These are phyloP conservation scores for Seriola quinqueradiata DNA, from an alignment of 2,113 vertebrate genomes.

Conservation along the genomic window DNA sequence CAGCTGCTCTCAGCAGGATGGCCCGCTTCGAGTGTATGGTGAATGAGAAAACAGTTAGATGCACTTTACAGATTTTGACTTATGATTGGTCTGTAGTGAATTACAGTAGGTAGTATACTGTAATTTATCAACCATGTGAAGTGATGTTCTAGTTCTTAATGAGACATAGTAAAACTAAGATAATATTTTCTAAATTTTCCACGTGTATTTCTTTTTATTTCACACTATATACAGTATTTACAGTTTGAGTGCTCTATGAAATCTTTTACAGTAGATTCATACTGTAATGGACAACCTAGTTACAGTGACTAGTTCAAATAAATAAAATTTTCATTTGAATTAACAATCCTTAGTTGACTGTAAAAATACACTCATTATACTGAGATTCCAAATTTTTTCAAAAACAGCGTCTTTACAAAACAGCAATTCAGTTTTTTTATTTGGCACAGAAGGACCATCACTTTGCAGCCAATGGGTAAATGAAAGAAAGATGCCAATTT, in stretches of 20 bases:
- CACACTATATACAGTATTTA: background rate
- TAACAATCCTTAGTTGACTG: background rate
- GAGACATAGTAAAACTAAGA: background rate
- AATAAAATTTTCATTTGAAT: background rate
- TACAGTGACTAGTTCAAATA: background rate
- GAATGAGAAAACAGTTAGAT: slow-evolving; percentile 33
- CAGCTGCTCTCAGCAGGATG: slow-evolving; percentile 55
- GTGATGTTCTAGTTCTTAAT: background rate
- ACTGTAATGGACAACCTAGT: too few species aligned
- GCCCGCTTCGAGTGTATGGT: background rate
- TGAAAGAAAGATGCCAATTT: too few species aligned
- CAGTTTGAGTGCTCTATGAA: too few species aligned
- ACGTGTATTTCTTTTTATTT: background rate
- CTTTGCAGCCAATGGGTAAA: background rate
- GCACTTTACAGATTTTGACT: slow-evolving; percentile 14
- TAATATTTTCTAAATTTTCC: background rate
- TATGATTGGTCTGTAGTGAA: background rate
- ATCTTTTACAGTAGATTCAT: too few species aligned
- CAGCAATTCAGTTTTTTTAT: background rate
- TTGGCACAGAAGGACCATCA: background rate
- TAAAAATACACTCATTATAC: too few species aligned
- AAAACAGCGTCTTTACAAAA: background rate
- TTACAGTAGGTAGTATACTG: background rate
- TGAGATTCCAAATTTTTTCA: background rate
- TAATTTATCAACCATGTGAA: background rate